A percentile compares a stretch with the other conserved stretches of the same genome.
These are phyloP conservation scores for Alethe diademata DNA, from an alignment of 2,113 vertebrate species.

Conservation along the genomic window DNA sequence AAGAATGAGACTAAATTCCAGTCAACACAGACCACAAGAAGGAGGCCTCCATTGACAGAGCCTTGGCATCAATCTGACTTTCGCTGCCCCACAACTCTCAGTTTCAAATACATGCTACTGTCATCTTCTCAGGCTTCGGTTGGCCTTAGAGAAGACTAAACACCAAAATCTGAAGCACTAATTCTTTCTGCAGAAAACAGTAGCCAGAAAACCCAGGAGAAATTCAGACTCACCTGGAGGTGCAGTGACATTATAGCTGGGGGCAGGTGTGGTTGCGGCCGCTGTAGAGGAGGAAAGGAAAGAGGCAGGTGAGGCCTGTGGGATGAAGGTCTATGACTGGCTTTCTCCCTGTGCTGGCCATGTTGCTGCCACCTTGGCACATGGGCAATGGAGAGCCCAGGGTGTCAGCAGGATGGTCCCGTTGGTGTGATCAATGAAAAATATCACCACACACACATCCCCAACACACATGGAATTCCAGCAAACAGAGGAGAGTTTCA, in stretches of 20 bases:
- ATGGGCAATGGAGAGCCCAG: rapidly evolving
- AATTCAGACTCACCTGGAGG: background rate
- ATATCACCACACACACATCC: rapidly evolving
- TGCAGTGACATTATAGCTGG: background rate
- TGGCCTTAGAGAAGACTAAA: rapidly evolving
- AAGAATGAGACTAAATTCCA: rapidly evolving
- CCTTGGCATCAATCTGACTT: background rate
- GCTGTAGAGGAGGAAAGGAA: background rate
- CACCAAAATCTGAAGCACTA: rapidly evolving
- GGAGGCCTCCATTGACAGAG: rapidly evolving
- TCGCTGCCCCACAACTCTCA: rapidly evolving
- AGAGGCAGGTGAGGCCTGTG: background rate
- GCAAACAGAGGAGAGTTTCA: too few species aligned
- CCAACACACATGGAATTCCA: background rate
- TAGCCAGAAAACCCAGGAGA: rapidly evolving
- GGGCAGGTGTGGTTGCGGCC: rapidly evolving
- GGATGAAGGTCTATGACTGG: rapidly evolving
- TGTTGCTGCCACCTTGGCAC: rapidly evolving
- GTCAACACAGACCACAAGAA: background rate
- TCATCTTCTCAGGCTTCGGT: rapidly evolving
- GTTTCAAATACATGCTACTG: too few species aligned
- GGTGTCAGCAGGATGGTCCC: rapidly evolving
- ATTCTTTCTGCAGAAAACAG: too few species aligned
- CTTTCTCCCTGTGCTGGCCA: too few species aligned
- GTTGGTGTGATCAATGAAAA: rapidly evolving